These are phyloP conservation scores for Phodopus roborovskii DNA, from an alignment of 2,113 vertebrate genomes.

Conservation along the genomic window DNA sequence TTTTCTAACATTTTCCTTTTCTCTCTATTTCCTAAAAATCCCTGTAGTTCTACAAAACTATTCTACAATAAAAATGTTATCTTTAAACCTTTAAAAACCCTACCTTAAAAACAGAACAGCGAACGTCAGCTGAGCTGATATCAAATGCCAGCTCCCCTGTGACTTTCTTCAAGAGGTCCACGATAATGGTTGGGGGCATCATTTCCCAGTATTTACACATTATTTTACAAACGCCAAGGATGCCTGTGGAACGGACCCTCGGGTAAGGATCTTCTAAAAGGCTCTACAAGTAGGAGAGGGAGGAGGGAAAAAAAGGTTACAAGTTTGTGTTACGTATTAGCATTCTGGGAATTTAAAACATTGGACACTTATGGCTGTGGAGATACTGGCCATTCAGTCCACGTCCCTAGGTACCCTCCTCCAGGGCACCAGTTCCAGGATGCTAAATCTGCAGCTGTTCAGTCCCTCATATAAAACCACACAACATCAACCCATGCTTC, in stretches of 20 bases:
- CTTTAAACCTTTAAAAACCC: neutral
- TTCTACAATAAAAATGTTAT: neutral
- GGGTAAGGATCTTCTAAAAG: conserved; percentile 94
- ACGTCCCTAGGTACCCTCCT: neutral
- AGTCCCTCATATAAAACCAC: neutral
- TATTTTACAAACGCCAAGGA: conserved; percentile 94
- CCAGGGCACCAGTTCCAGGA: neutral
- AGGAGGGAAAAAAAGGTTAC: neutral
- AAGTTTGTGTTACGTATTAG: neutral
- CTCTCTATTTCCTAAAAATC: conserved; percentile 16
- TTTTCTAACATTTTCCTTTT: neutral
- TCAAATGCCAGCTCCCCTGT: conserved; percentile 90
- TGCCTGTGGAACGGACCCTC: conserved; percentile 91
- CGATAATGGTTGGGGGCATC: conserved; percentile 91
- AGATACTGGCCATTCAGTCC: neutral
- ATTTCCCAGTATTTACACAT: conserved; percentile 95
- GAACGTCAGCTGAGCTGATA: conserved; percentile 92
- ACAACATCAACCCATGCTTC: neutral
- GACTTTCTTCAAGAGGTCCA: conserved; percentile 93
- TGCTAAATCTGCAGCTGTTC: neutral
- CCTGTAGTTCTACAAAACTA: neutral
- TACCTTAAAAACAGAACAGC: conserved; percentile 96
- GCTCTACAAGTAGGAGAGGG: conserved; percentile 82
- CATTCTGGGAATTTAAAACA: neutral
- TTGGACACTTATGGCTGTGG: neutral